These are phyloP conservation scores for Pogonophryne albipinna DNA, from an alignment of 2,797 vertebrate genomes.

Conservation along the genomic window DNA sequence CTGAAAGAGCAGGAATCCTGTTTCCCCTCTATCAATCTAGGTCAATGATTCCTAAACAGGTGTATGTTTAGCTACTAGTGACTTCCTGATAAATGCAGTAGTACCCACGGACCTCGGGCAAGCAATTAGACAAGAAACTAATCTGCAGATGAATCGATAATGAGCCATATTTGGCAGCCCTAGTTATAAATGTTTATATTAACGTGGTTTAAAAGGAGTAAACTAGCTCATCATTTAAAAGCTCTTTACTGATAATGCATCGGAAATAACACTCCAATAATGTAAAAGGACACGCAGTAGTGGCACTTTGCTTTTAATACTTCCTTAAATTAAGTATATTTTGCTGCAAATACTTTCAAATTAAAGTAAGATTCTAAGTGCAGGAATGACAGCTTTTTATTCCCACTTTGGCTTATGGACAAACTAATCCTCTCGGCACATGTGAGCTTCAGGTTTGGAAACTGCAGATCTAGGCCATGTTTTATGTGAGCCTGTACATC, in stretches of 20 bases:
- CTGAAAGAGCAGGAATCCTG: conserved; percentile 21
- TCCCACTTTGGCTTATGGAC: background rate
- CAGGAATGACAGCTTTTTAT: background rate
- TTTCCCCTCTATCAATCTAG: background rate
- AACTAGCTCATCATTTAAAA: background rate
- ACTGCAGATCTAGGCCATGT: background rate
- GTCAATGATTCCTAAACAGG: conserved; percentile 8
- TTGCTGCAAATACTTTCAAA: background rate
- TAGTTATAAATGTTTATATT: background rate
- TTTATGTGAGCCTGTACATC: background rate
- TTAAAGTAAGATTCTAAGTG: background rate
- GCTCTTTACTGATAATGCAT: background rate
- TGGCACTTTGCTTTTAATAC: background rate
- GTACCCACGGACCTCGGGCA: no score
- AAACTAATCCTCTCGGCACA: no score
- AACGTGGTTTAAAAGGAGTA: no score
- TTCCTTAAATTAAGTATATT: background rate
- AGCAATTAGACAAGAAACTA: no score
- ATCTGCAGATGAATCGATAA: background rate
- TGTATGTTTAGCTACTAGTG: background rate
- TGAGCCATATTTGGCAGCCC: background rate
- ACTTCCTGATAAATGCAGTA: no score
- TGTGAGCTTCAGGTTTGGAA: background rate
- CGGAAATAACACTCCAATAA: background rate
- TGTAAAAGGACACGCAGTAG: background rate